These are phyloP conservation scores for Nemotelus nigrinus DNA, from an alignment of 2,888 invertebrate genomes.

Conservation along the genomic window DNA sequence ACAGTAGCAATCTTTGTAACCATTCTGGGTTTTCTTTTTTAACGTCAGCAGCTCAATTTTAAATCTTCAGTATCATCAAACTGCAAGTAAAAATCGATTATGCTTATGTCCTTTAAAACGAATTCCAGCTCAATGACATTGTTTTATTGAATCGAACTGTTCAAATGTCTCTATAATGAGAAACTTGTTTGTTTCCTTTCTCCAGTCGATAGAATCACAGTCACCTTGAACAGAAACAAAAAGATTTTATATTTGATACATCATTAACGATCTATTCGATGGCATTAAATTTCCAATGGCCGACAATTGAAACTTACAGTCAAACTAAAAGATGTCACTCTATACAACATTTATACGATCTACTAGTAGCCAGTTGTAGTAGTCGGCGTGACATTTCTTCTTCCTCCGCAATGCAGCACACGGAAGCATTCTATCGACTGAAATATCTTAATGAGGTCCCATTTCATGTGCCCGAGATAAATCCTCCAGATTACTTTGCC, in stretches of 20 bases:
- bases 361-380: too few species aligned
- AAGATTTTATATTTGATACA: conserved; percentile 21
- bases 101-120: too few species aligned
- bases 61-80: too few species aligned
- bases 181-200: too few species aligned
- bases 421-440: conserved; percentile 36
- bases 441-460: conserved; percentile 44
- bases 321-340: conserved; percentile 24
- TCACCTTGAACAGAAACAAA: neutral
- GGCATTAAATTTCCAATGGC: conserved; percentile 36
- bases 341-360: neutral
- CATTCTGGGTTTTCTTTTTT: too few species aligned
- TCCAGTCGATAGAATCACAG: too few species aligned
- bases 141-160: too few species aligned
- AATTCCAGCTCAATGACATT: too few species aligned
- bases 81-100: too few species aligned
- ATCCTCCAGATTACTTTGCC: conserved; percentile 36
- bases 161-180: too few species aligned
- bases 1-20: too few species aligned
- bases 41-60: too few species aligned
- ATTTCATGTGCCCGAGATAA: conserved; percentile 37
- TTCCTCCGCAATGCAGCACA: conserved; percentile 23
- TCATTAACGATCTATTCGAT: conserved; percentile 31
- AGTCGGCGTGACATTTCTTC: conserved; percentile 4
- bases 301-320: conserved; percentile 33